Base-by-base conservation (phyloP, 2,888 invertebrate genomes). In the Pyrochroa serraticornis region DNA sequence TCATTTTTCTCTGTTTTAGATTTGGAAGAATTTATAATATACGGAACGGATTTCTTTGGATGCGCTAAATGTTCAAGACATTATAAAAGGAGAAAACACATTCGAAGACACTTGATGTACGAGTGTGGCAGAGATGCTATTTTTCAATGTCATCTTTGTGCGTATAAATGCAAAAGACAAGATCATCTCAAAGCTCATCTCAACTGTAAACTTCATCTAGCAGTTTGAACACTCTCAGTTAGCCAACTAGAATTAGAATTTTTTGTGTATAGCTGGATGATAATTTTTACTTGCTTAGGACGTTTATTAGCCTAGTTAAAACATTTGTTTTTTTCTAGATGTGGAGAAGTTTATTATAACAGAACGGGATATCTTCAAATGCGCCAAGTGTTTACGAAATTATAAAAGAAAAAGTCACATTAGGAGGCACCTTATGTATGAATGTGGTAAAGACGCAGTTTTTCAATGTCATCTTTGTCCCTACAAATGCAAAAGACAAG, bases 401-500 rank as follows among this genome's bases (percentile, higher is more conserved):
- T 22, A 8, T 12, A 7, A 38, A 5, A 22, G 37, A 12, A 8
- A 12, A 35, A 3, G 22, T 22, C 22, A 22, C 5, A 71, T 71
- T 22, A 58, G 68, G 36, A 63, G 90, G 58, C 90, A 90, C 77
- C 83, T 87, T 70, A 85, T 85, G 74, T 87, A 87, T 79, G 90
- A 90, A 75, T 91, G 90, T 74, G 84, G 85, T 64, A 86, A 85
- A 73, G 82, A 82, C 64, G 86, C 87, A 14, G 82, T 84, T 71
- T 85, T 85, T 79, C 83, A 84, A 74, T 88, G 88, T 73, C 82
- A 82, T 58, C 82, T 85, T 76, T 87, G 87, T 75, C 81, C 83
- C 65, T 85, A 85, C 76, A 82, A 83, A 62, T 85, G 85, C 69
- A 85, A 86, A 71, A 85, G 87, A 77, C 86, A 85, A 69, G 84